These are phyloP conservation scores for Neopipo cinnamomea DNA, from an alignment of 2,113 vertebrate genomes.

Conservation along the genomic window DNA sequence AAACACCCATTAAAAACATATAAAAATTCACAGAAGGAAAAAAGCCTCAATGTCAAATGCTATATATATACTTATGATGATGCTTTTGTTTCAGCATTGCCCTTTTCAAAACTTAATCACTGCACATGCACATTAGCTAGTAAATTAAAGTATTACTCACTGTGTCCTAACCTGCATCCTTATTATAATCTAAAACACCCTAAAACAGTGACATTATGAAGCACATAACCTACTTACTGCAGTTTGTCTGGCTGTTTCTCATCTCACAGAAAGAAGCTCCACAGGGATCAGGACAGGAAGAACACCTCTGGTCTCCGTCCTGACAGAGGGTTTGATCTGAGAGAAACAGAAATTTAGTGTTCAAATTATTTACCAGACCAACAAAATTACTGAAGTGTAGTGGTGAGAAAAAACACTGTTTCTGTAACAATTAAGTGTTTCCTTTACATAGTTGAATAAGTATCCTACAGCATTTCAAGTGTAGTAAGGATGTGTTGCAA, in stretches of 20 bases:
- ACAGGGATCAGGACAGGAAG: constrained; percentile 78
- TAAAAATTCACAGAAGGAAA: background rate
- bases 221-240: constrained; percentile 81
- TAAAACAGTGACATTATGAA: background rate
- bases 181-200: background rate
- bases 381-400: background rate
- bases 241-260: constrained; percentile 73
- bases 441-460: background rate
- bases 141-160: background rate
- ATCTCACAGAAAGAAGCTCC: constrained; percentile 74
- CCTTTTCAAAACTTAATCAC: constrained; percentile 23
- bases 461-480: background rate
- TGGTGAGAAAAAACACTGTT: background rate
- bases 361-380: background rate
- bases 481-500: background rate
- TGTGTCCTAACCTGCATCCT: background rate
- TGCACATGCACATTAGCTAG: background rate
- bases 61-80: background rate
- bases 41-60: background rate
- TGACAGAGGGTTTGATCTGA: constrained; percentile 79
- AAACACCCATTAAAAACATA: background rate
- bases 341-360: background rate
- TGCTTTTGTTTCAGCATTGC: constrained; percentile 30
- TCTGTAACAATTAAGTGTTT: background rate
- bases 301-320: constrained; percentile 81